Conservation (phyloP, 2,888 invertebrate genomes). For the Chrysolina americana region DNA sequence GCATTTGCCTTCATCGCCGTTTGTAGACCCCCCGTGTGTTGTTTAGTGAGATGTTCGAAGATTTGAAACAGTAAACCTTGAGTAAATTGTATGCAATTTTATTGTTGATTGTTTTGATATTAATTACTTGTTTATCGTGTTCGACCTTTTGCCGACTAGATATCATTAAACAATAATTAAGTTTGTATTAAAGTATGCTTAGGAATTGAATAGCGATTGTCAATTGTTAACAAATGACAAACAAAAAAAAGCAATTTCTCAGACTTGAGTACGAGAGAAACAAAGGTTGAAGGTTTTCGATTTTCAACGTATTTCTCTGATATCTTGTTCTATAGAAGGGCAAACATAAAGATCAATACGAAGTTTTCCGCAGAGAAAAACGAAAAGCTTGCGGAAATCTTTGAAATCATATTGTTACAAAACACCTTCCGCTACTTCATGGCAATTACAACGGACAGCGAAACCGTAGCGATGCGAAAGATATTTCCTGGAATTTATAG, state of each 20-base stretch:
- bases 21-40: neutral
- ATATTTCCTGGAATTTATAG: too few relatives aligned
- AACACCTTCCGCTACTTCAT: too few relatives aligned
- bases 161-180: slow-evolving; percentile 1
- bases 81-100: slow-evolving; percentile 6
- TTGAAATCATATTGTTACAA: too few relatives aligned
- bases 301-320: neutral
- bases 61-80: neutral
- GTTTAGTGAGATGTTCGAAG: neutral
- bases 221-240: neutral
- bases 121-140: neutral
- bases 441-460: too few relatives aligned
- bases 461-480: too few relatives aligned
- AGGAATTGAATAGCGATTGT: neutral
- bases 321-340: too few relatives aligned
- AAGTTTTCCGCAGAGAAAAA: too few relatives aligned
- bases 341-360: too few relatives aligned
- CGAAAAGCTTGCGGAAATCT: too few relatives aligned
- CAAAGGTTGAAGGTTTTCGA: neutral
- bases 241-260: neutral
- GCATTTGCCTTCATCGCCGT: neutral
- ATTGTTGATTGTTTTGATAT: slow-evolving; percentile 18
- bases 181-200: neutral
- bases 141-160: slow-evolving; percentile 8
- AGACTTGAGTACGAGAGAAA: neutral